Evolutionary conservation across 2,888 invertebrate genomes (phyloP).

Genomic region (Dryadula phaetusa): DNA sequence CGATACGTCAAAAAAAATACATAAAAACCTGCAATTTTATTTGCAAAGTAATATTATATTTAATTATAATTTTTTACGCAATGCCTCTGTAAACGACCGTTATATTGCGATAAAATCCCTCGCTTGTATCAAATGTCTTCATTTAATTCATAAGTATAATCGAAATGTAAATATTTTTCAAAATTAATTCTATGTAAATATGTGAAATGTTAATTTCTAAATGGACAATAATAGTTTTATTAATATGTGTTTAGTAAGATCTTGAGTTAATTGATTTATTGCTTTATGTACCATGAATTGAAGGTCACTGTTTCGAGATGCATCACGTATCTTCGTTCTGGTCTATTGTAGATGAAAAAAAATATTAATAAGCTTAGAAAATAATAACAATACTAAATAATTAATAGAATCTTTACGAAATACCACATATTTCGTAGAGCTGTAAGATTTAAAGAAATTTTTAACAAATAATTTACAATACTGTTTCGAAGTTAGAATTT

Average conservation of each 20-base stretch:
- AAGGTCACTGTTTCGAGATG: neutral
- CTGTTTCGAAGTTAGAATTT: no score
- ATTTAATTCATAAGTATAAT: neutral
- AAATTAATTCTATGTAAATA: neutral
- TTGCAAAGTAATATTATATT: constrained; percentile 1
- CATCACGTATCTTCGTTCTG: no score
- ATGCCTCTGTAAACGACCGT: neutral
- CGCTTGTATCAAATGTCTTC: constrained; percentile 12
- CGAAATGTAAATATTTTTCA: neutral
- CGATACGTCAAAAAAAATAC: neutral
- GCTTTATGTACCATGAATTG: neutral
- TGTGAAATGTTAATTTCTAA: neutral
- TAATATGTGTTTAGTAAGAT: neutral
- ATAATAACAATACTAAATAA: no score
- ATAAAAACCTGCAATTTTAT: neutral
- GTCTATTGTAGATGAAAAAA: no score
- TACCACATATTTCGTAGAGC: no score
- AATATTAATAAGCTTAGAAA: no score
- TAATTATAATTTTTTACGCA: neutral
- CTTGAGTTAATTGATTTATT: neutral
- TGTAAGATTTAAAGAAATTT: no score
- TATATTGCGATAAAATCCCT: constrained; percentile 16
- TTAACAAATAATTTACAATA: no score
- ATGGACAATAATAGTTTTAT: neutral
- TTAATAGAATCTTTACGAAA: no score